Percentiles rank a stretch among this genome's conserved stretches.
phyloP scores from a whole-genome alignment of 2,888 invertebrate species.

The Chorisops tibialis region DNA sequence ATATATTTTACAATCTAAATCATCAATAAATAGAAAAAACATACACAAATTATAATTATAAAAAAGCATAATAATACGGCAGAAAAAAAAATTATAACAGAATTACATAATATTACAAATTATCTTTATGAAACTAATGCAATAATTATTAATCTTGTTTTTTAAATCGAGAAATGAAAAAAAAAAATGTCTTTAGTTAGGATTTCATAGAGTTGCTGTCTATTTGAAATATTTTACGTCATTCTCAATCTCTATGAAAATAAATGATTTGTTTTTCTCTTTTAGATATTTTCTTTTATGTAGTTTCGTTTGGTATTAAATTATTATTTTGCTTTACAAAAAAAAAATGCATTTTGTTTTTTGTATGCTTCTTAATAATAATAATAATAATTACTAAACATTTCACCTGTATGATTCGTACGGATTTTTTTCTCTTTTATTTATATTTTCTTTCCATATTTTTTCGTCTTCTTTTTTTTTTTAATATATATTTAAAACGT shows the following conservation, averaged over 20 bases:
- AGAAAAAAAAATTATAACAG: background rate
- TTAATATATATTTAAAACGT: too few relatives aligned
- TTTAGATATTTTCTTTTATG: background rate
- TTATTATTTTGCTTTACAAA: conserved; percentile 24
- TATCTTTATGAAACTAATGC: too few relatives aligned
- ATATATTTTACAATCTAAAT: conserved; percentile 20
- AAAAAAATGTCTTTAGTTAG: conserved; percentile 23
- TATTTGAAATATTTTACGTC: conserved; percentile 16
- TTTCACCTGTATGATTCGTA: conserved; percentile 23
- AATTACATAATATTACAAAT: conserved; percentile 9
- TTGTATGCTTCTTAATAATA: conserved; percentile 9
- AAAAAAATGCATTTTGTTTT: conserved; percentile 12
- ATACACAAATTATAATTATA: conserved; percentile 4
- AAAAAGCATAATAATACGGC: conserved; percentile 1
- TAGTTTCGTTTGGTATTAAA: too few relatives aligned
- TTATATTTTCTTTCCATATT: background rate
- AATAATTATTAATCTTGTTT: too few relatives aligned
- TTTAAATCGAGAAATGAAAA: conserved; percentile 10
- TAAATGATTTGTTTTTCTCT: background rate
- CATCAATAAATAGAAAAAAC: conserved; percentile 23
- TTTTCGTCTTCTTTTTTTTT: too few relatives aligned
- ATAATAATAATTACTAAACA: conserved; percentile 14
- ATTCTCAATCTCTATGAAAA: conserved; percentile 25
- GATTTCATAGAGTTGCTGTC: conserved; percentile 21
- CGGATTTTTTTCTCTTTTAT: background rate